phyloP scores from a whole-genome alignment of 2,888 invertebrate genomes.

The Alviniconcha strummeri region DNA sequence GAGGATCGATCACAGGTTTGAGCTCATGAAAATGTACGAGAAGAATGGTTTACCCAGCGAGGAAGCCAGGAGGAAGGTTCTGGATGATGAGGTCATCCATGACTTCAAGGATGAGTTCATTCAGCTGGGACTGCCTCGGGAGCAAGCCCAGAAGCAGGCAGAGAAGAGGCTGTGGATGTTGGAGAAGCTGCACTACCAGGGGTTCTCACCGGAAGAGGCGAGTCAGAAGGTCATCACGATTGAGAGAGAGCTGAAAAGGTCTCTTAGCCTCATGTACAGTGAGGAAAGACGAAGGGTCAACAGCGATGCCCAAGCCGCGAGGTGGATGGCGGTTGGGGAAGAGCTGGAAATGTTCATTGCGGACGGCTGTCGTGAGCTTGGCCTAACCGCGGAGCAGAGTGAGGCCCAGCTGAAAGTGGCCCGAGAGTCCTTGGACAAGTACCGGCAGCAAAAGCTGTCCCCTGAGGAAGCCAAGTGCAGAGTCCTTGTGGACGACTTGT shows the following conservation, averaged over 20 bases:
- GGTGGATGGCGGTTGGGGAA: constrained; percentile 12
- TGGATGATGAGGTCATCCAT: constrained; percentile 26
- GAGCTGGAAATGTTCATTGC: constrained; percentile 1
- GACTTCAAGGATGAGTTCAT: constrained; percentile 22
- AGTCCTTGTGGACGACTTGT: constrained; percentile 5
- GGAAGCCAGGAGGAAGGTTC: constrained; percentile 16
- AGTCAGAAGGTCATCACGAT: constrained; percentile 19
- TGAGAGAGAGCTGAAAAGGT: constrained; percentile 1
- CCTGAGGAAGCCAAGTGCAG: constrained; percentile 1
- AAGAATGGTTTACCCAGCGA: constrained; percentile 1
- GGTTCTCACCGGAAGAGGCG: constrained; percentile 17
- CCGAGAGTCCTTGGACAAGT: not conserved
- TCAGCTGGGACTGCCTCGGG: not conserved
- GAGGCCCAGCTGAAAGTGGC: not conserved
- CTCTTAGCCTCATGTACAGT: not conserved
- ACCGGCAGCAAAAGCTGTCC: not conserved
- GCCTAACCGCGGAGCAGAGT: not conserved
- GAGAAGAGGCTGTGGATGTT: constrained; percentile 24
- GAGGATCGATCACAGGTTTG: constrained; percentile 24
- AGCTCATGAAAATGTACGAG: constrained; percentile 17
- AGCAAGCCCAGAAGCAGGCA: constrained; percentile 15
- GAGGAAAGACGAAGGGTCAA: not conserved
- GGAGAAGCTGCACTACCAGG: constrained; percentile 10
- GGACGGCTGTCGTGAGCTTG: not conserved
- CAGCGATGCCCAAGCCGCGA: not conserved